These are phyloP conservation scores for Tupaia tana DNA, from an alignment of 2,113 vertebrate species.

Conservation along the genomic window DNA sequence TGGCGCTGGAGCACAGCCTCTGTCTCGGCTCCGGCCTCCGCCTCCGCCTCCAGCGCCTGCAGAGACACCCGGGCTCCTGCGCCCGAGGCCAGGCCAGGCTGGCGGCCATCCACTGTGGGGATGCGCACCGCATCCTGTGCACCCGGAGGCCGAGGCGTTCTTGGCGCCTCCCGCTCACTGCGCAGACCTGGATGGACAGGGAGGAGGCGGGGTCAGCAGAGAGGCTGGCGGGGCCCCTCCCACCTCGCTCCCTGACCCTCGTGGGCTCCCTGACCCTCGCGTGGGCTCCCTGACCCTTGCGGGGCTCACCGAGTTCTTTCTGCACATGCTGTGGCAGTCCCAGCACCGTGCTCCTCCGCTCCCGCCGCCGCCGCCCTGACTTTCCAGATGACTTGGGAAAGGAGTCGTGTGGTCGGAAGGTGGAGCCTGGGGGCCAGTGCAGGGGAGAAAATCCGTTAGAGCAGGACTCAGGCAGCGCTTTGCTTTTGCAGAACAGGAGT, in stretches of 20 bases:
- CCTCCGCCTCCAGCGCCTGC: conserved; percentile 79
- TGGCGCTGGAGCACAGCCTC: conserved; percentile 88
- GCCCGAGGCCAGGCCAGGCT: conserved; percentile 2
- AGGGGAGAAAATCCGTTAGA: conserved; percentile 42
- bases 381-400: conserved; percentile 89
- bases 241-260: fast-evolving
- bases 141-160: conserved; percentile 63
- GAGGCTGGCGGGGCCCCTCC: background rate
- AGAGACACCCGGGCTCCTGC: conserved; percentile 89
- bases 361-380: conserved; percentile 87
- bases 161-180: conserved; percentile 7
- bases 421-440: conserved; percentile 89
- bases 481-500: background rate
- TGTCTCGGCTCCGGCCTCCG: conserved; percentile 66
- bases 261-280: no score
- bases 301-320: conserved; percentile 93
- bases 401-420: conserved; percentile 94
- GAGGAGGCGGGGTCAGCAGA: background rate
- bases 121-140: conserved; percentile 86
- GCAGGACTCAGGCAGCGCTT: background rate
- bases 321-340: conserved; percentile 97
- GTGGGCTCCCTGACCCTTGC: no score
- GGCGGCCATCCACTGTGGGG: conserved; percentile 91
- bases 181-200: conserved; percentile 79
- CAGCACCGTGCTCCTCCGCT: conserved; percentile 95